phyloP scores from a whole-genome alignment of 2,797 vertebrate species.

The Helarctos malayanus region DNA sequence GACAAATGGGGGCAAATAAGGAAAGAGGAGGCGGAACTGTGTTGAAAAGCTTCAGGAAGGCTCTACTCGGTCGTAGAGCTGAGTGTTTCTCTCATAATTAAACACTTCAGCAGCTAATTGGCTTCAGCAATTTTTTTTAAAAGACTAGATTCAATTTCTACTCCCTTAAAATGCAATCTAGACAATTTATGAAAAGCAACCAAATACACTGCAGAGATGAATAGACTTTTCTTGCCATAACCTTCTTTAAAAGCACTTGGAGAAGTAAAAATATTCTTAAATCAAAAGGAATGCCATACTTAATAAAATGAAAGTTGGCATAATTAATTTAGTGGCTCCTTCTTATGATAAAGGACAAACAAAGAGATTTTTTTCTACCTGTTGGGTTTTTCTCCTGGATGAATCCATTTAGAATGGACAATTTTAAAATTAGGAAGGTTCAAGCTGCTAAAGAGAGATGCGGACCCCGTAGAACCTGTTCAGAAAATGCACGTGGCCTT shows the following conservation, averaged over 20 bases:
- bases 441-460: not conserved
- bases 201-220: slow-evolving; percentile 62
- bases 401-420: not conserved
- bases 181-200: slow-evolving; percentile 83
- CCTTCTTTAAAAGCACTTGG: slow-evolving; percentile 74
- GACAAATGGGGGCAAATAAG: not conserved
- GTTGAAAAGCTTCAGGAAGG: not conserved
- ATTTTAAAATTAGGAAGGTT: not conserved
- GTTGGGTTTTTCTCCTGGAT: not conserved
- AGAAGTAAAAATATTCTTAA: slow-evolving; percentile 77
- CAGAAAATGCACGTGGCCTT: not conserved
- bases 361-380: not conserved
- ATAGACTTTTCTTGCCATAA: slow-evolving; percentile 65
- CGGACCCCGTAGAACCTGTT: not conserved
- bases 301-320: slow-evolving; percentile 62
- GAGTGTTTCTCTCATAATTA: slow-evolving; percentile 66
- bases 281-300: slow-evolving; percentile 68
- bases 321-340: slow-evolving; percentile 31
- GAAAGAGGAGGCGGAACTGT: not conserved
- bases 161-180: slow-evolving; percentile 84
- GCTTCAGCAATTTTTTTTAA: slow-evolving; percentile 67
- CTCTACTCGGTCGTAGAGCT: not conserved
- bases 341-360: slow-evolving; percentile 20
- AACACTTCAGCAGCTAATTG: slow-evolving; percentile 80
- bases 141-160: slow-evolving; percentile 80